Conservation (phyloP, 2,888 invertebrate species). For the Ferrisia virgata region DNA sequence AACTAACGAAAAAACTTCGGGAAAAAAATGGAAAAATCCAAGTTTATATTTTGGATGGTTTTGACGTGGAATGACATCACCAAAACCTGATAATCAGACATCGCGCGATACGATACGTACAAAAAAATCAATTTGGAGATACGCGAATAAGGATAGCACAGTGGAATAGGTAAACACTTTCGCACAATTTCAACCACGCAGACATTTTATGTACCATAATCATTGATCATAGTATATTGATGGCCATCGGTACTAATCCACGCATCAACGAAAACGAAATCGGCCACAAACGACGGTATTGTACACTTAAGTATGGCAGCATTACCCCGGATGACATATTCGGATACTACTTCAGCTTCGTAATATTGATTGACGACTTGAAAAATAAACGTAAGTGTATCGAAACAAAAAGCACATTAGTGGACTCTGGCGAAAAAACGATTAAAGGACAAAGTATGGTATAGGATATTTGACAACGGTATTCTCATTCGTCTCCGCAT, state of each 20-base stretch:
- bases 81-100: too few relatives aligned
- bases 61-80: too few relatives aligned
- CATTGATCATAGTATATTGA: conserved; percentile 56
- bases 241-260: conserved; percentile 67
- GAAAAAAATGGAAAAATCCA: too few relatives aligned
- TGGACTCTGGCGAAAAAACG: conserved; percentile 1
- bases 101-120: not conserved
- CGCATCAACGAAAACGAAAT: conserved; percentile 67
- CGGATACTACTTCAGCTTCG: conserved; percentile 68
- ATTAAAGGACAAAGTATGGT: not conserved
- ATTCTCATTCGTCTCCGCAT: not conserved
- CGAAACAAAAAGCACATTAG: not conserved
- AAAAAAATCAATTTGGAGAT: not conserved
- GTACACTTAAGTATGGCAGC: conserved; percentile 70
- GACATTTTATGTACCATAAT: conserved; percentile 55
- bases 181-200: not conserved
- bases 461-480: not conserved
- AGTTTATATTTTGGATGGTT: too few relatives aligned
- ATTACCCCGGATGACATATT: conserved; percentile 71
- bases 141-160: not conserved
- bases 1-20: too few relatives aligned
- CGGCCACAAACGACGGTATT: conserved; percentile 71
- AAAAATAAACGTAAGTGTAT: not conserved
- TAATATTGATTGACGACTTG: conserved; percentile 70
- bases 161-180: not conserved